These are phyloP conservation scores for Centruroides vittatus DNA, from an alignment of 1,140 invertebrate genomes.

Conservation along the genomic window DNA sequence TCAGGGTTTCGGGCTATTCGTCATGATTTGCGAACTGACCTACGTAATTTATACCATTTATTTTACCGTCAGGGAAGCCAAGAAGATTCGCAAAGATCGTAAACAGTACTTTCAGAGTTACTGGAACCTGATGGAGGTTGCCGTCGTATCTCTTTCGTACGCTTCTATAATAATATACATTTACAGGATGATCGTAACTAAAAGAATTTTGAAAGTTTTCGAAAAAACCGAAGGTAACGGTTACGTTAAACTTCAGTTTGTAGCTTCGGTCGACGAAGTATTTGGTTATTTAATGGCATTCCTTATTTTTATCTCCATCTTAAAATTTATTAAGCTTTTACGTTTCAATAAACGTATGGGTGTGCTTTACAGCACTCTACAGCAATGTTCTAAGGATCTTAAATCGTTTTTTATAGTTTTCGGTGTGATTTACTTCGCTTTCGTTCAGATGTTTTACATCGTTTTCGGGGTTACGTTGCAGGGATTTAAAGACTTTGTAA, in stretches of 20 bases:
- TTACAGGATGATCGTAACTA: slow-evolving; percentile 31
- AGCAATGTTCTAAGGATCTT: slow-evolving; percentile 29
- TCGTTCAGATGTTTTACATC: slow-evolving; percentile 36
- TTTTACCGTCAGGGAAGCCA: slow-evolving; percentile 33
- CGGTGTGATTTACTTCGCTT: slow-evolving; percentile 27
- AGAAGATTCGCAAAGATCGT: slow-evolving; percentile 23
- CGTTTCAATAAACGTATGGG: slow-evolving; percentile 33
- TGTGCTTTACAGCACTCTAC: slow-evolving; percentile 25
- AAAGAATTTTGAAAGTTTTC: slow-evolving; percentile 29
- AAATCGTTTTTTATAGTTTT: slow-evolving; percentile 30
- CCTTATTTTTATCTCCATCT: slow-evolving; percentile 35
- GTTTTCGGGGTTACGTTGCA: slow-evolving; percentile 26
- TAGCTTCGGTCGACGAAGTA: slow-evolving; percentile 35
- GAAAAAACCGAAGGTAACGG: slow-evolving; percentile 31
- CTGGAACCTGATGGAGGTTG: slow-evolving; percentile 35
- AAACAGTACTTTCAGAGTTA: slow-evolving; percentile 32
- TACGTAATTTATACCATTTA: slow-evolving; percentile 34
- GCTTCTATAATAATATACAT: slow-evolving; percentile 33
- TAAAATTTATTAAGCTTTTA: slow-evolving; percentile 37
- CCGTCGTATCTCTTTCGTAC: slow-evolving; percentile 29
- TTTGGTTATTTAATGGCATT: slow-evolving; percentile 32
- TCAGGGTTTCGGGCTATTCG: slow-evolving; percentile 23
- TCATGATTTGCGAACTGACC: slow-evolving; percentile 28
- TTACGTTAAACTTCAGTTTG: slow-evolving; percentile 36
- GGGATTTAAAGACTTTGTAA: slow-evolving; percentile 35